Evolutionary conservation across 2,113 vertebrate species (phyloP), one percentile per base, ranked within the genome.

Genomic region (Vanacampus margaritifer): DNA sequence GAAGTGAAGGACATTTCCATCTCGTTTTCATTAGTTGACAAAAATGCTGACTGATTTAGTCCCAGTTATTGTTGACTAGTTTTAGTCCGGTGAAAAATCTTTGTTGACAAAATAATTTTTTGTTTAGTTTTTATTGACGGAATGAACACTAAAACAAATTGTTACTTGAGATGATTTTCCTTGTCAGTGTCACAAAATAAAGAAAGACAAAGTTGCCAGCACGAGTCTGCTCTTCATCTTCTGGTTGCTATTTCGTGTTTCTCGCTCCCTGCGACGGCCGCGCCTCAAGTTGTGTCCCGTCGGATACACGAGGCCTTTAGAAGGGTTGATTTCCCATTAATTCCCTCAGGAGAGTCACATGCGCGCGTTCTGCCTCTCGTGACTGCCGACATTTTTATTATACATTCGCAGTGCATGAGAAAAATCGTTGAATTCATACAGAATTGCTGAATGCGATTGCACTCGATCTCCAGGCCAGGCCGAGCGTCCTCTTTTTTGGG

Each of bases 321-420:
- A 82, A 73, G 9, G 72, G 61, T 81, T 86, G 80, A 83, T 84
- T 82, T 85, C 69, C 83, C 75, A 74, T 71, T 56, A 80, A 68
- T 46, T 74, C 79, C 81, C 77, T 41, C 28, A 9, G 78, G 84
- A 71, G 41, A 60, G 65, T 65, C 79, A 75, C 75, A 28, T 57
- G 26, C 26, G 32, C 73, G 71, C 74, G 85, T 82, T 75, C 77
- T 67, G 75, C 64, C 76, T 81, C 45, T 78, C 73, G 9, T 67
- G 68, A 65, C 73, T 61, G 10, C n/a, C 56, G 50, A 14, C 26
- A 57, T 32, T 57, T 57, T 32, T 16, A 54, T 12, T 14, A 26
- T 57, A 19, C 14, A 57, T 32, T 57, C 2, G 54, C 54, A 56
- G 6, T 56, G 16, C 53, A 24, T 19, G 28, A 32, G 16, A 14